Base-by-base conservation (phyloP, 2,888 invertebrate genomes). In the Drosophila paramelanica region DNA sequence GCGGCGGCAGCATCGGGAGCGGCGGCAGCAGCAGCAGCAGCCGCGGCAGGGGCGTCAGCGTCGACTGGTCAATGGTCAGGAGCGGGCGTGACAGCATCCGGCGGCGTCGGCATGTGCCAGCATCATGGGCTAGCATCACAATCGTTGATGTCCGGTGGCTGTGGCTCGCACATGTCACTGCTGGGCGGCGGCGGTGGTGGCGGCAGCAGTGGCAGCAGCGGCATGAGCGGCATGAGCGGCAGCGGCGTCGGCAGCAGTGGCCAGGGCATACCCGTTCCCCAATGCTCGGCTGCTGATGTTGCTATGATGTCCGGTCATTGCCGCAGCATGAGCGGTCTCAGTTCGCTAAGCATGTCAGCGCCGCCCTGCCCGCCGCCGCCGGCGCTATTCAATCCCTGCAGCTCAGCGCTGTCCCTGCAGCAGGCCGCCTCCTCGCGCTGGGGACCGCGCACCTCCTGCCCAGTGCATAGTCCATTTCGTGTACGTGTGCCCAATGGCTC, bases 391-490 rank as follows among this genome's bases (percentile, higher is more conserved):
- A 92, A 92, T 91, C 92, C 92, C 73, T 92, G 92, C 90, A 92
- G 92, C 90, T 92, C 92, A 85, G 90, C 92, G 77, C 85, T 92
- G 89, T 91, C 92, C 84, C 89, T 92, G 87, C 92, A 92, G 59
- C 92, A 86, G 70, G 81, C 83, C 52, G 70, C 92, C 57, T 90
- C 92, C 42, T 92, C 92, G 57, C 90, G 93, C 75, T 93, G 93
- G 93, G 93, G 93, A 72, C 93, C 93, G 61, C 89, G 93, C 81
- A 92, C 93, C 79, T 92, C 93, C 69, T 93, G 93, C 88, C 93
- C 93, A 74, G 92, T 93, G 77, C 93, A 93, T 89, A 93, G 93
- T 89, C 93, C 93, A 75, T 93, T 93, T 88, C 91, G 93, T 76
- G 91, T 92, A 73, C 92, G 93, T 73, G 92, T 92, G 78, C 93